Conservation (phyloP, 2,888 invertebrate genomes). For the Syrista parreyssii region DNA sequence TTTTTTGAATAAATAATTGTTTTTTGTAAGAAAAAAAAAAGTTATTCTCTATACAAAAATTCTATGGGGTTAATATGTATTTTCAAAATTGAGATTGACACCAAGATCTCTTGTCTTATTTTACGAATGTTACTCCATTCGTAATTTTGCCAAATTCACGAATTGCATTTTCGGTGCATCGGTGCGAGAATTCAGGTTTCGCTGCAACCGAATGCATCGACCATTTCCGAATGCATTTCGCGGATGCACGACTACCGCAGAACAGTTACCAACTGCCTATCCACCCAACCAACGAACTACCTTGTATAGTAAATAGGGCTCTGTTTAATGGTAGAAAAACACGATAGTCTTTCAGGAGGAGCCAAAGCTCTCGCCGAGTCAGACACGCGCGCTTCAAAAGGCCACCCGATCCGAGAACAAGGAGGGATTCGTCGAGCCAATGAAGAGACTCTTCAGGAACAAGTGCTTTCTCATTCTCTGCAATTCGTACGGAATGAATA, state of each 20-base stretch:
- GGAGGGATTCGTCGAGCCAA: conserved; percentile 50
- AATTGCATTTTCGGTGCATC: background rate
- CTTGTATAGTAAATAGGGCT: background rate
- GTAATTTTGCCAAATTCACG: background rate
- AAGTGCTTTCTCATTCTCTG: conserved; percentile 71
- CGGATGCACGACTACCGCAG: background rate
- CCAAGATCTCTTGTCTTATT: background rate
- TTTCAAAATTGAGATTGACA: background rate
- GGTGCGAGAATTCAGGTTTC: background rate
- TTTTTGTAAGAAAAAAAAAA: too few relatives aligned
- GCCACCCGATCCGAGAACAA: conserved; percentile 27
- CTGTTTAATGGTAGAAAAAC: background rate
- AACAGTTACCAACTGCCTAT: background rate
- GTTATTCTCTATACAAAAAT: too few relatives aligned
- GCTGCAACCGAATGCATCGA: background rate
- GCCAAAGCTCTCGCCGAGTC: conserved; percentile 71
- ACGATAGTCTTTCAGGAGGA: conserved; percentile 70
- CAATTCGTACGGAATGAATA: conserved; percentile 76
- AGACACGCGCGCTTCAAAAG: conserved; percentile 53
- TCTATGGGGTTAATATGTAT: too few relatives aligned
- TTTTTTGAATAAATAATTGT: too few relatives aligned
- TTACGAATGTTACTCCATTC: background rate
- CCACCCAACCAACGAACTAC: background rate
- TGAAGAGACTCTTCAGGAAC: conserved; percentile 69
- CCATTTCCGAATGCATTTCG: background rate